Evolutionary conservation across 2,888 invertebrate species (phyloP).

Genomic region (Orchesella flavescens): DNA sequence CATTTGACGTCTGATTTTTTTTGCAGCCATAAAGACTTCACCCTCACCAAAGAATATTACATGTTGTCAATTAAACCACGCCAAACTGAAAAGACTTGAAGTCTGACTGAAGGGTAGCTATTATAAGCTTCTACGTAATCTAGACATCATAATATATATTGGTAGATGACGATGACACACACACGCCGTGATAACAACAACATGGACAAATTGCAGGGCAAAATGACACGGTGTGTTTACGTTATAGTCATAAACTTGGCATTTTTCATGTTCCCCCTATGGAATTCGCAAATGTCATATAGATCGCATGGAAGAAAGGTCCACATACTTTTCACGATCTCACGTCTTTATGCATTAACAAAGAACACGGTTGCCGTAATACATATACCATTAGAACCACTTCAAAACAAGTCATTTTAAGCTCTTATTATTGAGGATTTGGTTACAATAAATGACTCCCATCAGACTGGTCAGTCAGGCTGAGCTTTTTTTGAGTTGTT

Average conservation of each 20-base stretch:
- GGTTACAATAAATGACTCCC: no score
- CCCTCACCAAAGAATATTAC: background rate
- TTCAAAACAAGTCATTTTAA: no score
- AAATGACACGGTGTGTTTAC: background rate
- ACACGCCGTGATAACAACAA: constrained; percentile 40
- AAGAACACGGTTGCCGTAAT: no score
- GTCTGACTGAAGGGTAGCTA: constrained; percentile 16
- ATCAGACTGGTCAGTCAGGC: no score
- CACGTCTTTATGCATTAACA: no score
- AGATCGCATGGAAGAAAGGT: background rate
- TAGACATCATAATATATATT: constrained; percentile 23
- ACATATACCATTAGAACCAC: background rate
- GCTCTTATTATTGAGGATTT: no score
- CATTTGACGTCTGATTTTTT: background rate
- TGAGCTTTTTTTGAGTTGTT: no score
- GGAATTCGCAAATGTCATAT: constrained; percentile 41
- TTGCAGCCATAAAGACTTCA: constrained; percentile 1
- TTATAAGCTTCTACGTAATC: constrained; percentile 26
- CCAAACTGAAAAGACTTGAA: background rate
- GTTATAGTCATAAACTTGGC: constrained; percentile 17
- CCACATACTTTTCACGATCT: background rate
- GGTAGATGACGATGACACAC: constrained; percentile 41
- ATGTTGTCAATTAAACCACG: constrained; percentile 12
- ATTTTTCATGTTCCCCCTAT: constrained; percentile 28
- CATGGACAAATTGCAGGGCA: constrained; percentile 47